These are phyloP conservation scores for Amiota communis DNA, from an alignment of 2,888 invertebrate genomes.

Conservation along the genomic window DNA sequence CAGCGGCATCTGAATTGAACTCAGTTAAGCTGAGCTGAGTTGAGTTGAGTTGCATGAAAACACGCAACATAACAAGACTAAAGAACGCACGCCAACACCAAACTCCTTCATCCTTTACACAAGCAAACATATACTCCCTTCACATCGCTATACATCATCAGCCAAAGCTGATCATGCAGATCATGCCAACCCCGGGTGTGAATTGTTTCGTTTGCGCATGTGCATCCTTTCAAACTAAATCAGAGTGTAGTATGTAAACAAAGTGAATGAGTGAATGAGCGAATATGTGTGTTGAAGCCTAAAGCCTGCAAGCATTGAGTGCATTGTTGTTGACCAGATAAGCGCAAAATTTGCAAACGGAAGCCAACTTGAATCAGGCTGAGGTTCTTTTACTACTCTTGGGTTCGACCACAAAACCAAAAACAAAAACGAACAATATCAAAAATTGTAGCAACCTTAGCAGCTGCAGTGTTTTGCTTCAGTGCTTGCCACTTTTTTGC, in stretches of 20 bases:
- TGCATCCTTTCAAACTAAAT: background rate
- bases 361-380: slow-evolving; percentile 30
- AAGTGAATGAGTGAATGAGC: background rate
- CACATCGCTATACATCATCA: background rate
- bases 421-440: background rate
- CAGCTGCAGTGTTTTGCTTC: slow-evolving; percentile 30
- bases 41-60: slow-evolving; percentile 39
- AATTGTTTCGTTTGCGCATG: slow-evolving; percentile 60
- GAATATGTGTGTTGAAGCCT: background rate
- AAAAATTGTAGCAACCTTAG: slow-evolving; percentile 20
- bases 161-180: background rate
- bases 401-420: slow-evolving; percentile 14
- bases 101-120: background rate
- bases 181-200: slow-evolving; percentile 46
- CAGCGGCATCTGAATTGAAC: slow-evolving; percentile 13
- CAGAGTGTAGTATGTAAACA: background rate
- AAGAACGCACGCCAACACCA: slow-evolving; percentile 28
- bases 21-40: slow-evolving; percentile 4
- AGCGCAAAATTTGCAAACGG: slow-evolving; percentile 55
- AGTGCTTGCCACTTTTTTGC: slow-evolving; percentile 51
- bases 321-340: slow-evolving; percentile 45
- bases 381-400: too few species aligned
- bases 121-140: background rate
- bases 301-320: slow-evolving; percentile 16
- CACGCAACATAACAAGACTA: slow-evolving; percentile 51